phyloP scores from a whole-genome alignment of 2,113 vertebrate genomes.

The Loxodonta africana region DNA sequence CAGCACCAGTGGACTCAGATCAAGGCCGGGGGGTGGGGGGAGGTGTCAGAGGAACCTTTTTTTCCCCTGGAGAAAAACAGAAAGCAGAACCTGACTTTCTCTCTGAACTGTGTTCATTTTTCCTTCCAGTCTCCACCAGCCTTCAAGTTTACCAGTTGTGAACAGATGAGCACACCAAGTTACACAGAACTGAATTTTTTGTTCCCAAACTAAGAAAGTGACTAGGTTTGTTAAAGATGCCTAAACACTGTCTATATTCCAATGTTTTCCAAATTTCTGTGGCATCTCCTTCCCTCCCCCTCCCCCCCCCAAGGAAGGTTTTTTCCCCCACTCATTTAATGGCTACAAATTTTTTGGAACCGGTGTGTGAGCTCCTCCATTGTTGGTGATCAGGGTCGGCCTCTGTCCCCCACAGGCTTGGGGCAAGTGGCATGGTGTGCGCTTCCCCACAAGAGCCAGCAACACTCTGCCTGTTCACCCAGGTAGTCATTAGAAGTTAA shows the following conservation, averaged over 20 bases:
- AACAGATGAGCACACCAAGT: slow-evolving; percentile 35
- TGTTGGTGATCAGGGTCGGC: slow-evolving; percentile 56
- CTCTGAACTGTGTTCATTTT: background rate
- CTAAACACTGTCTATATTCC: background rate
- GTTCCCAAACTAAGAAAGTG: slow-evolving; percentile 58
- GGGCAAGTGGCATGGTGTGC: slow-evolving; percentile 68
- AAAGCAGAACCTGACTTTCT: slow-evolving; percentile 10
- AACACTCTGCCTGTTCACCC: slow-evolving; percentile 35
- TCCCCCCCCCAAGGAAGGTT: background rate
- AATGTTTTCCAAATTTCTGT: background rate
- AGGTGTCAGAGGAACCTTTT: background rate
- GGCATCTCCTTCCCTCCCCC: background rate
- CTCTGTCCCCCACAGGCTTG: background rate
- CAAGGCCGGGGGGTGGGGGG: background rate
- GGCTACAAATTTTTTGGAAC: background rate
- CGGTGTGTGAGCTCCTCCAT: background rate
- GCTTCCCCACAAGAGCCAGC: slow-evolving; percentile 42
- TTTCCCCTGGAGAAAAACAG: background rate
- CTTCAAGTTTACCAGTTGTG: slow-evolving; percentile 36
- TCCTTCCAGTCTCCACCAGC: background rate
- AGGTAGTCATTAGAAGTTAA: slow-evolving; percentile 27
- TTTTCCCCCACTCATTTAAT: background rate
- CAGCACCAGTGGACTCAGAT: slow-evolving; percentile 11
- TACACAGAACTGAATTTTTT: slow-evolving; percentile 12
- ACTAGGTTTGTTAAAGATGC: background rate